Evolutionary conservation across 2,888 invertebrate species (phyloP), one percentile per base, ranked within the genome.

Genomic region (Coremacera marginata): DNA sequence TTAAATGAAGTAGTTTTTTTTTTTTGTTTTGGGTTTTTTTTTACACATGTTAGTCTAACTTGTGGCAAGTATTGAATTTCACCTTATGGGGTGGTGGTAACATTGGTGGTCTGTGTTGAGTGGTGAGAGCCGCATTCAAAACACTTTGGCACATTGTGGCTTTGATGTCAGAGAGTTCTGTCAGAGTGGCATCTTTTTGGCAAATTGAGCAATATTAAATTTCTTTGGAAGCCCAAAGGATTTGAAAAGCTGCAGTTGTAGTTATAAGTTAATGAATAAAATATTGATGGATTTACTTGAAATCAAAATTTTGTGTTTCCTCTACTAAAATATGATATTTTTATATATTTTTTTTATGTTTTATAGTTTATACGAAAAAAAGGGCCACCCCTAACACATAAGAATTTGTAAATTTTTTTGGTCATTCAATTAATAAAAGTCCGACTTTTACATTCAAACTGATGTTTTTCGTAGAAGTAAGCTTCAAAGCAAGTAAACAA

Each of bases 101-200:
- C 52, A 11, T 25, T 27, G 16, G 22, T 51, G 49, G 16, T 37
- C 63, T 63, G 34, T 22, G 19, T 5, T 9, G 19, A 44, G 27
- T n/a, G 44, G 51, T 68, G 49, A 22, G 55, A 19, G 55, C 19
- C 19, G 25, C 14, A 49, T 67, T 65, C 44, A 51, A 51, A 70
- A 70, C 52, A 27, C 70, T 70, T 70, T 52, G 70, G 55, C 55
- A 27, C 34, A 27, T 55, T 60, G 72, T n/a, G 72, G 72, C 72
- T 72, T 72, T 60, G 60, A 72, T 72, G 72, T 62, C 60, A n/a
- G 37, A 14, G n/a, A 16, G 27, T 16, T n/a, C 16, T 67, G 34
- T 11, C 19, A 34, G 25, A 25, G 60, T 27, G 19, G 68, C n/a
- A 11, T 49, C 11, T 14, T 19, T 37, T 5, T 65, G 37, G 34